These are phyloP conservation scores for Copsychus sechellarum DNA, from an alignment of 2,113 vertebrate species.

Conservation along the genomic window DNA sequence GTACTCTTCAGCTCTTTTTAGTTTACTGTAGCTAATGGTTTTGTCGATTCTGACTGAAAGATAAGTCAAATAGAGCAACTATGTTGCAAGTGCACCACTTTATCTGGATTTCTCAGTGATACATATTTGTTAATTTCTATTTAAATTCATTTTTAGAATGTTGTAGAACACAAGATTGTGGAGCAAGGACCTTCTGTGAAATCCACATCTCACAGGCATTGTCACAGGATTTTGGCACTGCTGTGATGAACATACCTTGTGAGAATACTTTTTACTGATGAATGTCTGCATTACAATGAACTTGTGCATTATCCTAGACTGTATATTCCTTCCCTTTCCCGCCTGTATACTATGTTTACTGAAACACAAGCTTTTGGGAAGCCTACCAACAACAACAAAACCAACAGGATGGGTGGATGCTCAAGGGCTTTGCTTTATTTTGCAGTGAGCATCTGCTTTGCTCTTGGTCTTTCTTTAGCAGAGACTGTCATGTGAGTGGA, in stretches of 20 bases:
- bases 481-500: not conserved
- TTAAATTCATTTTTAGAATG: not conserved
- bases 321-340: not conserved
- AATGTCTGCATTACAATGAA: not conserved
- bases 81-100: not conserved
- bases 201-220: not conserved
- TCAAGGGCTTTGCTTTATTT: not conserved
- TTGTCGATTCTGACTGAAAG: not conserved
- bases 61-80: not conserved
- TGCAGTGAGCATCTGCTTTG: not conserved
- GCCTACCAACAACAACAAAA: not conserved
- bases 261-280: not conserved
- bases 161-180: not conserved
- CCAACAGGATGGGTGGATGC: not conserved
- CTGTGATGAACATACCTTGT: not conserved
- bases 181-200: not conserved
- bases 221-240: accelerated
- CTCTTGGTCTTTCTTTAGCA: not conserved
- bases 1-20: not conserved
- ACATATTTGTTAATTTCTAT: not conserved
- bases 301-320: not conserved
- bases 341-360: not conserved
- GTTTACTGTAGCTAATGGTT: not conserved
- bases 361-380: not conserved
- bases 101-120: not conserved